These are phyloP conservation scores for Leptopterna dolabrata DNA, from an alignment of 2,888 invertebrate genomes.

Conservation along the genomic window DNA sequence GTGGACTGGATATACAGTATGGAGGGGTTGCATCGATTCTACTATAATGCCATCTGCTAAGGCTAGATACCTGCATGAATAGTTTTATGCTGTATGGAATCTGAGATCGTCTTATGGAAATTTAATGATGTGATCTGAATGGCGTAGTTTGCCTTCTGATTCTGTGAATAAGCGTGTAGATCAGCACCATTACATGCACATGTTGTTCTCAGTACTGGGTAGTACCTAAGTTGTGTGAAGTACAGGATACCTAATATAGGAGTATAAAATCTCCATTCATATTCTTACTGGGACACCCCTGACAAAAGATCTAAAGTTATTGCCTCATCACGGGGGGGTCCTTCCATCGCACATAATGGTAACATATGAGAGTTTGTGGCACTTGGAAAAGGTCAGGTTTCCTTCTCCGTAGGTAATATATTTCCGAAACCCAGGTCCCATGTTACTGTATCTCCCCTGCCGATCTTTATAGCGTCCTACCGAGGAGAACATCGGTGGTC, in stretches of 20 bases:
- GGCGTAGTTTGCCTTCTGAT: too few species aligned
- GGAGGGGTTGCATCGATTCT: too few species aligned
- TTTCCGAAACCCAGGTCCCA: neutral
- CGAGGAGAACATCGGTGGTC: neutral
- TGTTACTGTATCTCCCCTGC: constrained; percentile 18
- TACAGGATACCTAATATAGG: neutral
- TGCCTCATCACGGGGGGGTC: neutral
- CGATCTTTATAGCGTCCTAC: constrained; percentile 15
- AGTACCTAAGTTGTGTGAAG: too few species aligned
- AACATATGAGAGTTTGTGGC: neutral
- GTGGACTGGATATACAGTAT: too few species aligned
- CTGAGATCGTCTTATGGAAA: too few species aligned
- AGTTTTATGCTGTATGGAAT: too few species aligned
- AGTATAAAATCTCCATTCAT: neutral
- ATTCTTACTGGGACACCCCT: neutral
- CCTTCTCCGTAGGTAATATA: neutral
- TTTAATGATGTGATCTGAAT: too few species aligned
- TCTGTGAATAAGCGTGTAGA: too few species aligned
- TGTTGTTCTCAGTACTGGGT: too few species aligned
- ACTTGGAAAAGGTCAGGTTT: constrained; percentile 16
- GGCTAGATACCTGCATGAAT: too few species aligned
- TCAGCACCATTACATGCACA: too few species aligned
- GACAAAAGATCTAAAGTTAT: neutral
- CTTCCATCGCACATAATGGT: neutral
- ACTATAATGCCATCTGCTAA: too few species aligned